Evolutionary conservation across 2,888 invertebrate species (phyloP), one percentile per base, ranked within the genome.

Genomic region (Amblyteles armatorius): DNA sequence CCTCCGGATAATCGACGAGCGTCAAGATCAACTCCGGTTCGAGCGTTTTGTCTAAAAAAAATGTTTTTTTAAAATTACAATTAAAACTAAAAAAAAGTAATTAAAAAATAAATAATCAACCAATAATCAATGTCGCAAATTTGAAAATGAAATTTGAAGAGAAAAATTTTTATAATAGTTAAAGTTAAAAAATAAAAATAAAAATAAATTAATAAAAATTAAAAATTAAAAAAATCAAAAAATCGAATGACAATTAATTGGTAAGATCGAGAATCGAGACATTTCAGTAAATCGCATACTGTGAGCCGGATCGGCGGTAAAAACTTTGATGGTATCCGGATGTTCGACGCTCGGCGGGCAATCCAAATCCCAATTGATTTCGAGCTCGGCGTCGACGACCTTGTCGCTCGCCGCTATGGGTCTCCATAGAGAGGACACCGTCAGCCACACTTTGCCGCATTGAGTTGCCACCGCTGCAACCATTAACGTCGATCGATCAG

Each of bases 321-420:
- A 94, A 82, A 94, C 90, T 84, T 91, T 91, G 82, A 94, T 92
- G 83, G 91, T 91, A 88, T 94, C 93, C 81, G 92, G 90, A 78
- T 88, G 87, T 87, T 87, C 91, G 44, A 86, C 86, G 72, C 86
- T 87, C 73, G 88, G 84, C 19, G 90, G 88, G 89, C 95, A 95
- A 85, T 94, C 93, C 33, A 94, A 91, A 83, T 94, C 92, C 95
- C 95, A 95, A 90, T 95, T 95, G 85, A 95, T 89, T 92, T 95
- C 95, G 33, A 95, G 88, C 90, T 94, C 94, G 9, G 94, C 94
- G 83, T 94, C 95, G 84, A 94, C 90, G 76, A 93, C 88, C 78
- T 88, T 90, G 79, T 90, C 89, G 74, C 91, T 90, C 52, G 91
- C 91, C 36, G 91, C 90, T 74, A 92, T 90, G 29, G 92, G 90